A percentile compares a stretch with the other conserved stretches of the same genome.
phyloP scores from a whole-genome alignment of 2,888 invertebrate genomes.

The Platypus cylindrus region DNA sequence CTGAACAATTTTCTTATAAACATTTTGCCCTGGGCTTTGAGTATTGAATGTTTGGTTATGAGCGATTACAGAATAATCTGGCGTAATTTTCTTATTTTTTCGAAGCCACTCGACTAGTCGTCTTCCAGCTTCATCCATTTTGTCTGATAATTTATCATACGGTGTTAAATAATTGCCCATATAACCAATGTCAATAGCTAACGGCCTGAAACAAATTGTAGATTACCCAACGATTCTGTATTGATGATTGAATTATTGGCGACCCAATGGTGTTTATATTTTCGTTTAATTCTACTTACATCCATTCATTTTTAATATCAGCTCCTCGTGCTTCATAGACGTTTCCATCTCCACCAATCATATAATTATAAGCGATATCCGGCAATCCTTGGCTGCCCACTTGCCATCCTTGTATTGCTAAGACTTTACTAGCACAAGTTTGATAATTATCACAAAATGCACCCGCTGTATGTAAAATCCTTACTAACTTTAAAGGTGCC shows the following conservation, averaged over 20 bases:
- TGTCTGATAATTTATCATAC: conserved; percentile 31
- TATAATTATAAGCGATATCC: conserved; percentile 38
- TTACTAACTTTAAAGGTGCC: conserved; percentile 22
- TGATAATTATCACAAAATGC: conserved; percentile 33
- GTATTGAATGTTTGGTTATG: conserved; percentile 40
- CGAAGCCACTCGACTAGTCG: conserved; percentile 36
- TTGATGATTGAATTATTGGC: background rate
- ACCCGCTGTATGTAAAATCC: conserved; percentile 42
- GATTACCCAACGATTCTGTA: background rate
- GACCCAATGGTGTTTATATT: too few species aligned
- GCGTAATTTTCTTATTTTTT: conserved; percentile 31
- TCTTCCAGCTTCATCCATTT: conserved; percentile 36
- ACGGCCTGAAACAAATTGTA: conserved; percentile 6
- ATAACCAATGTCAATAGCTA: conserved; percentile 11
- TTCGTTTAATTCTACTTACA: conserved; percentile 7
- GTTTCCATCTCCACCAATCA: conserved; percentile 62
- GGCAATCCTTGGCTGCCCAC: conserved; percentile 23
- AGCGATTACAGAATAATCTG: conserved; percentile 38
- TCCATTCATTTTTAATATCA: conserved; percentile 24
- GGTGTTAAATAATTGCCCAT: conserved; percentile 12
- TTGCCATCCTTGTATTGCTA: conserved; percentile 36
- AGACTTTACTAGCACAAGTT: conserved; percentile 37
- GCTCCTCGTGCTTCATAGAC: conserved; percentile 53
- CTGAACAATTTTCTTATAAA: conserved; percentile 36
- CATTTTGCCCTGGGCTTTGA: conserved; percentile 39